Base-by-base conservation (phyloP, 2,888 invertebrate genomes). In the Cremastinae sp. region DNA sequence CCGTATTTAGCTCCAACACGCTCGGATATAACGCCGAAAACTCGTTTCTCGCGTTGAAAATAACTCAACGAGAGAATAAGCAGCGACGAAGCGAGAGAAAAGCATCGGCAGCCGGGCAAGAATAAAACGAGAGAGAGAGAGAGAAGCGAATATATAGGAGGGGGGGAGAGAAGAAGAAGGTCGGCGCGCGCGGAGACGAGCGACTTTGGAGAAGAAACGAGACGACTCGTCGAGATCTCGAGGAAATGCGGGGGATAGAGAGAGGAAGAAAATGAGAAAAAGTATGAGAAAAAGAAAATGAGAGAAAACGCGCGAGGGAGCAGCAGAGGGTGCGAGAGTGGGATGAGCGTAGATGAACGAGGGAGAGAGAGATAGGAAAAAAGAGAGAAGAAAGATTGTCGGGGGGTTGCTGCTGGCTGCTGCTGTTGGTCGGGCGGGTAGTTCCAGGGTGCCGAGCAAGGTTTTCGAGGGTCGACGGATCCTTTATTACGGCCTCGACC, bases 401-500 rank as follows among this genome's bases (percentile, higher is more conserved):
- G 36, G 74, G 74, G 62, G n/a, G n/a, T n/a, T n/a, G n/a, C n/a
- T n/a, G n/a, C n/a, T n/a, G n/a, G n/a, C n/a, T n/a, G n/a, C 62
- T 36, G 62, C 64, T 65, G 28, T n/a, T 51, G 58, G 20, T 56
- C 38, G 56, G 65, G 18, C 59, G 77, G 77, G 71, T 77, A 76
- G 76, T 79, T 74, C 71, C 56, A 75, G 75, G 66, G 79, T 79
- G 76, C 56, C 74, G 62, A 49, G 69, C 49, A 74, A 62, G 53
- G 58, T 80, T 82, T 80, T 83, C 78, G 82, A 84, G 82, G 84
- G 81, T 84, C 84, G 82, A 82, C 80, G 82, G 80, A 84, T 85
- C 83, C 84, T 85, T 84, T 84, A 84, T 83, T 84, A 81, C 81
- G 47, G 73, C 61, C 75, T 68, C 66, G 59, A 62, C 74, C 71